Evolutionary conservation across 1,140 invertebrate species (phyloP), one percentile per base, ranked within the genome.

Genomic region (Coptotermes formosanus): DNA sequence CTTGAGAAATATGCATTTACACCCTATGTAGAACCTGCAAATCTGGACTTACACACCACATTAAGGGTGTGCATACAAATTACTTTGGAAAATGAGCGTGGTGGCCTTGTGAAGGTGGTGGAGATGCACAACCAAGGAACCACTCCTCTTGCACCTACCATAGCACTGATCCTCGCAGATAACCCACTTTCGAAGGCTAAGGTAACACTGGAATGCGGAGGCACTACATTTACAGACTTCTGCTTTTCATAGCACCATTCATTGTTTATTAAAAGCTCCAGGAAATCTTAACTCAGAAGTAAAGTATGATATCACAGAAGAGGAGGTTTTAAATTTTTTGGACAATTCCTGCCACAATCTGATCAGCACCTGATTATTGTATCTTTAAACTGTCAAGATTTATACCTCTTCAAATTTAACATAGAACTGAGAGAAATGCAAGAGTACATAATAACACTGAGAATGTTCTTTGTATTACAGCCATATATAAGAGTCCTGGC

Each of bases 81-180:
- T 1, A 93, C 95, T 0, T 89, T 98, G 0, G 98, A 99, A 89
- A 98, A 98, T 90, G 90, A 93, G 48, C 89, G 92, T 44, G 91
- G 90, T 0, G 92, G 93, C 43, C 96, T 95, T 90, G 91, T 98
- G 0, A 96, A 95, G 88, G 92, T 94, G 91, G 97, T 9, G 97
- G 98, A 90, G 88, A 93, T 4, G 87, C 93, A 2, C 92, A 82
- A 87, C 55, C 82, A 87, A 91, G 93, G 88, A 92, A 93, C 30
- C 91, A 92, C 82, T 88, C 90, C 48, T 88, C 91, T 85, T 87
- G 87, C 12, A 88, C 91, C 11, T 87, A 92, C 85, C 90, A 87
- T 90, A n/a, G 84, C 87, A 32, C 69, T 87, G 69, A 84, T 88
- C 14, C 87, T 90, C 19, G 88, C 87, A 43, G 89, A 90, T 84